Percentiles rank a stretch among this genome's conserved stretches.
Evolutionary conservation across 2,797 vertebrate species (phyloP).

Genomic region (Poliocrania exsul): DNA sequence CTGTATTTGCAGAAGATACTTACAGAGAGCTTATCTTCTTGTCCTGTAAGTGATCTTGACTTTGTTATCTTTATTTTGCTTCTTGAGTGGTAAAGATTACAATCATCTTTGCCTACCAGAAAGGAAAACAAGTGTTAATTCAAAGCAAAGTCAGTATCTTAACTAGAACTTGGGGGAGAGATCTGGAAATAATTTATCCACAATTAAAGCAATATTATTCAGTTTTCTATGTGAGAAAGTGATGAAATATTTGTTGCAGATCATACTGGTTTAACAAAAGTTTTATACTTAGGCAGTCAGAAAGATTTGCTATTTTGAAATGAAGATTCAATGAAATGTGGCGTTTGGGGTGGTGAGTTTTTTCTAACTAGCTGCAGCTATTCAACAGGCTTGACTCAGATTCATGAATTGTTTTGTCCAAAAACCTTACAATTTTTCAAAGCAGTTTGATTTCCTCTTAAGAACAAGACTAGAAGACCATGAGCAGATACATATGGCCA

Average conservation of each 20-base stretch:
- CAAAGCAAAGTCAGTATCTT: not conserved
- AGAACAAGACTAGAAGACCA: not conserved
- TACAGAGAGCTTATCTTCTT: constrained; percentile 69
- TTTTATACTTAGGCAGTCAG: not conserved
- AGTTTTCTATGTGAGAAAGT: constrained; percentile 16
- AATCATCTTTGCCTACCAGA: constrained; percentile 70
- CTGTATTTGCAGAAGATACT: not conserved
- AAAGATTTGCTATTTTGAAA: not conserved
- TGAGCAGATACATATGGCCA: not conserved
- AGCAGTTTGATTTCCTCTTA: not conserved
- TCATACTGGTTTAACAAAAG: constrained; percentile 35
- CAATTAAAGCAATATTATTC: constrained; percentile 6
- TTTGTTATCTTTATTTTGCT: constrained; percentile 55
- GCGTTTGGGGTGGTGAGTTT: not conserved
- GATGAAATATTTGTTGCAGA: constrained; percentile 23
- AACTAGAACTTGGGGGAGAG: not conserved
- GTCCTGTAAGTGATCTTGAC: constrained; percentile 41
- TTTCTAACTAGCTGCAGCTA: not conserved
- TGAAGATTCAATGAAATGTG: not conserved
- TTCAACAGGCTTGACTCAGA: not conserved
- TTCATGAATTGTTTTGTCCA: not conserved
- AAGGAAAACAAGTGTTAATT: constrained; percentile 35
- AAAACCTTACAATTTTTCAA: not conserved
- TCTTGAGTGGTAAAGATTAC: constrained; percentile 11
- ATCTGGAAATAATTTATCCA: constrained; percentile 31